Base-by-base conservation (phyloP, 2,888 invertebrate species). In the Acanthococcus lagerstroemiae region DNA sequence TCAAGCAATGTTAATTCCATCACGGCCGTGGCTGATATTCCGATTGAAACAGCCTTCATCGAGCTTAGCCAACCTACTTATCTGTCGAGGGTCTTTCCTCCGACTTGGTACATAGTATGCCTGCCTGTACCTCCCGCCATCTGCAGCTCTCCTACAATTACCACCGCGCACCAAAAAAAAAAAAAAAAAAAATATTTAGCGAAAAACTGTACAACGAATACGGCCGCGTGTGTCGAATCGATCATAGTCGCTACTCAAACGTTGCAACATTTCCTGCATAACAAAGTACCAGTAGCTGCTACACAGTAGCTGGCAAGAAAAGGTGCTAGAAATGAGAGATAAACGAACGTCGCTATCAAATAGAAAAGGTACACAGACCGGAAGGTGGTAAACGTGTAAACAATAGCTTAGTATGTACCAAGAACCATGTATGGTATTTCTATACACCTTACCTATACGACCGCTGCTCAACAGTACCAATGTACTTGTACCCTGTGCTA, bases 261-360 rank as follows among this genome's bases (percentile, higher is more conserved):
- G 48, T 66, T 66, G 66, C 66, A 48, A 66, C 60, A 66, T 66
- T 66, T 66, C 66, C 66, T 66, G 46, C 65, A 54, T 55, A 65
- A 54, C 54, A 25, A 19, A 48, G 17, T 17, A 19, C 46, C 46
- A 6, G 17, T n/a, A n/a, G n/a, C n/a, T n/a, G n/a, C n/a, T n/a
- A n/a, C n/a, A n/a, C n/a, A n/a, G n/a, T n/a, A n/a, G n/a, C n/a
- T n/a, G n/a, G n/a, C n/a, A n/a, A n/a, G n/a, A n/a, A n/a, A n/a
- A n/a, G n/a, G n/a, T n/a, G n/a, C n/a, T n/a, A n/a, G n/a, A n/a
- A n/a, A n/a, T n/a, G n/a, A n/a, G n/a, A n/a, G n/a, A n/a, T n/a
- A n/a, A n/a, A n/a, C n/a, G n/a, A n/a, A n/a, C n/a, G n/a, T n/a
- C n/a, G n/a, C n/a, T n/a, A n/a, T n/a, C n/a, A n/a, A n/a, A n/a